These are phyloP conservation scores for Sinella curviseta DNA, from an alignment of 1,140 invertebrate species.

Conservation along the genomic window DNA sequence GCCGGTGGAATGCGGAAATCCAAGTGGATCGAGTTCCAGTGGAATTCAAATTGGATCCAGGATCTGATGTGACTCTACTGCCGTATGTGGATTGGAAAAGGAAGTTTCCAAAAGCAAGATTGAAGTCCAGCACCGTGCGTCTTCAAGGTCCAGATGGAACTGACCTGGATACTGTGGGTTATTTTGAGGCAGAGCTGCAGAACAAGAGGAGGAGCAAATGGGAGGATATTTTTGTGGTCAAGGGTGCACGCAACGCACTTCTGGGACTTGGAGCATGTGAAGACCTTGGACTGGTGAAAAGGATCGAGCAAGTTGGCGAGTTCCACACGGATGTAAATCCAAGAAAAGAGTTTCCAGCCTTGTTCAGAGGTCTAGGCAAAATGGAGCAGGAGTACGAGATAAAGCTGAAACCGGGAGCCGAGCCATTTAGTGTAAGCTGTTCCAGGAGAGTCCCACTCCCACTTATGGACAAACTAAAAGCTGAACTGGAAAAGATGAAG, in stretches of 20 bases:
- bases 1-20: conserved; percentile 17
- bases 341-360: conserved; percentile 31
- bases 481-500: conserved; percentile 42
- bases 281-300: neutral
- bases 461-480: conserved; percentile 31
- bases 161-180: neutral
- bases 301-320: neutral
- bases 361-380: conserved; percentile 34
- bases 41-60: conserved; percentile 27
- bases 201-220: neutral
- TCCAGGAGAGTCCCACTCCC: conserved; percentile 40
- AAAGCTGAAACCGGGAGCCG: conserved; percentile 27
- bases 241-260: neutral
- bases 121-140: neutral
- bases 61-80: conserved; percentile 31
- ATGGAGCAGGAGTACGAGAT: conserved; percentile 26
- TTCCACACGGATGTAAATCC: neutral
- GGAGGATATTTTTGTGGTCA: conserved; percentile 1
- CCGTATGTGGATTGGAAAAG: neutral
- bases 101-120: neutral
- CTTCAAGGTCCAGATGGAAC: neutral
- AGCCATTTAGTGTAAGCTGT: conserved; percentile 12
- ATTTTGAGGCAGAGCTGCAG: neutral
- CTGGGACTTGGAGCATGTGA: neutral
- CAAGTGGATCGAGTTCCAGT: neutral